phyloP scores from a whole-genome alignment of 1,140 invertebrate genomes.

The Drosophila kohkoa region DNA sequence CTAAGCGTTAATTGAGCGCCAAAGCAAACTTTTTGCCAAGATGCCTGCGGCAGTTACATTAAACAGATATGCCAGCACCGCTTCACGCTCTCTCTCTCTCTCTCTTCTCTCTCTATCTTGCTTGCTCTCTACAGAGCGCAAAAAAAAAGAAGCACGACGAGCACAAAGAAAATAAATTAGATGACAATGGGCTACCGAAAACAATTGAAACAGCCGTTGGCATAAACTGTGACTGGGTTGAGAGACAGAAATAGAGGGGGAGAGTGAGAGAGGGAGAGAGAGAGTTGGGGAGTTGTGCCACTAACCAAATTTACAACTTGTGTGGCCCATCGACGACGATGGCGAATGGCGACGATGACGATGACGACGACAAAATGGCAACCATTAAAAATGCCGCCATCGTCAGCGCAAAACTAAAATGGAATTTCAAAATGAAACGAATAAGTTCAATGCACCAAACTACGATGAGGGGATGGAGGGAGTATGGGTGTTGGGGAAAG shows the following conservation, averaged over 20 bases:
- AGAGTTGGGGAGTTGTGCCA: neutral
- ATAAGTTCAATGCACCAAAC: constrained; percentile 42
- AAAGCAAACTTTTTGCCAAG: constrained; percentile 39
- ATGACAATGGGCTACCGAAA: constrained; percentile 52
- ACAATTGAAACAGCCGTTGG: constrained; percentile 54
- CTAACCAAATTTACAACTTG: constrained; percentile 76
- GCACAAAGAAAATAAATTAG: constrained; percentile 43
- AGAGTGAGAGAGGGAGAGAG: neutral
- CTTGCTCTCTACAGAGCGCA: neutral
- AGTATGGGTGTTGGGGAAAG: neutral
- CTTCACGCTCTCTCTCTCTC: neutral
- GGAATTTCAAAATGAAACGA: constrained; percentile 44
- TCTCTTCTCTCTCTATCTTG: neutral
- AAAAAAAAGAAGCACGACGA: constrained; percentile 9
- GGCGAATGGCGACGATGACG: neutral
- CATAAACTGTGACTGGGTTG: constrained; percentile 14
- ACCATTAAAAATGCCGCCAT: constrained; percentile 66
- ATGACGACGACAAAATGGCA: constrained; percentile 47
- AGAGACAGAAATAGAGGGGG: neutral
- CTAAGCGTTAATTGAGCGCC: constrained; percentile 55
- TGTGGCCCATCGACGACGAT: constrained; percentile 34
- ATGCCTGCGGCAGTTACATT: constrained; percentile 47
- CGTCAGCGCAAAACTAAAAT: constrained; percentile 48
- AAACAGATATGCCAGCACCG: constrained; percentile 33
- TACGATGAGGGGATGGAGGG: neutral